Evolutionary conservation across 2,113 vertebrate species (phyloP).

Genomic region (Coregonus clupeaformis): DNA sequence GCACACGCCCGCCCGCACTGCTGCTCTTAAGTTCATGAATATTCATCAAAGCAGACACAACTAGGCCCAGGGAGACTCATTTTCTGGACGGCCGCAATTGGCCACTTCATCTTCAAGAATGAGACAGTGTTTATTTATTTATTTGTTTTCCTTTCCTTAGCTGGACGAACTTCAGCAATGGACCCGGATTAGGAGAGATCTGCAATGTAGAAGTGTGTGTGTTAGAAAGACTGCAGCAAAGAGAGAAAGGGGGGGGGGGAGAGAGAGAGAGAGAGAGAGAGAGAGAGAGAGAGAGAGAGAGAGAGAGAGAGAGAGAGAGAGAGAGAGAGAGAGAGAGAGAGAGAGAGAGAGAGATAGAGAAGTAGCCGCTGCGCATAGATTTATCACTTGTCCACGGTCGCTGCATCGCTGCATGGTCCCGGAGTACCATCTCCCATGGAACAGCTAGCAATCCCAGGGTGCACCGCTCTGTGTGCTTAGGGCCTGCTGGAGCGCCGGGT

Average conservation of each 20-base stretch:
- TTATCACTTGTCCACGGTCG: background rate
- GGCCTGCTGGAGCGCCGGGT: background rate
- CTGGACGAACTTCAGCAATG: constrained; percentile 19
- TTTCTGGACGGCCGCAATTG: constrained; percentile 30
- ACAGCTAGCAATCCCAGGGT: background rate
- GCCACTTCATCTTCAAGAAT: constrained; percentile 44
- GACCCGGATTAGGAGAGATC: constrained; percentile 8
- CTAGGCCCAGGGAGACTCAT: constrained; percentile 20
- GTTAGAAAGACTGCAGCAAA: background rate
- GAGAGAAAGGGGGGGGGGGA: background rate
- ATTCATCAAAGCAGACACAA: constrained; percentile 49
- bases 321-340: no score
- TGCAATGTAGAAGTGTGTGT: constrained; percentile 7
- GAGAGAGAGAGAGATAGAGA: background rate
- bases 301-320: background rate
- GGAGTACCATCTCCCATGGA: background rate
- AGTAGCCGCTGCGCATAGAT: background rate
- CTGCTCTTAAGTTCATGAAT: constrained; percentile 49
- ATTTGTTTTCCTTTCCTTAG: background rate
- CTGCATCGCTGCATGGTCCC: no score
- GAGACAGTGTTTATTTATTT: constrained; percentile 10
- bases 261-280: background rate
- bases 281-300: background rate
- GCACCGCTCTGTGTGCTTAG: constrained; percentile 12
- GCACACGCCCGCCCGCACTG: constrained; percentile 9